Evolutionary conservation across 2,113 vertebrate species (phyloP), one percentile per base, ranked within the genome.

Genomic region (Halcyon senegalensis): DNA sequence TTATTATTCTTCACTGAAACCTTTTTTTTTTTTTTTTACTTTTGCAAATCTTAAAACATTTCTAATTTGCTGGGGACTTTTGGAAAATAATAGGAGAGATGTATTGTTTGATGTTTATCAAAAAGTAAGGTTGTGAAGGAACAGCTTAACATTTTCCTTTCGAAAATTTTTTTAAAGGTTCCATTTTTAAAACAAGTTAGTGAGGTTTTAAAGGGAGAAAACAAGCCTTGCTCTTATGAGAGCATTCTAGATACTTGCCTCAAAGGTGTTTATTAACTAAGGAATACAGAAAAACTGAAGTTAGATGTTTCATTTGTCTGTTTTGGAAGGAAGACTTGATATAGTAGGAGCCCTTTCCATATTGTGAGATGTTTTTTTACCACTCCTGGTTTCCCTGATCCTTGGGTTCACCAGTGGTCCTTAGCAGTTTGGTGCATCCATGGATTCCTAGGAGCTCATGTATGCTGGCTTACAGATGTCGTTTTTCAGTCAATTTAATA

Each of bases 381-480:
- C 16, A 27, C 16, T 88, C 39, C 13, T 19, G 20, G 9, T 53
- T 92, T 84, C n/a, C 13, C 5, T 17, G 25, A 59, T 88, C 18
- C 51, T 73, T 90, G 25, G 17, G 13, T 92, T 93, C 67, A 80
- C 70, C 89, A 63, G 6, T 31, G 13, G 46, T 58, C 56, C n/a
- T 72, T 67, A 75, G 51, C 24, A 31, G 19, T 44, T 50, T 46
- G 39, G 23, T 56, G 48, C 35, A 58, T 58, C 59, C 37, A 6
- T 46, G 48, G 60, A 21, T 37, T 79, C 18, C 50, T 73, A 51
- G 50, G 50, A 51, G 58, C 48, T 75, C 19, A 28, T 9, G 9
- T 0, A 0, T 39, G 24, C 55, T 90, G 48, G 16, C 5, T 70
- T 59, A 37, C 46, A 62, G 70, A 24, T 0, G 0, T 16, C 62